Evolutionary conservation across 2,113 vertebrate species (phyloP).

Genomic region (Dermatemys mawii): DNA sequence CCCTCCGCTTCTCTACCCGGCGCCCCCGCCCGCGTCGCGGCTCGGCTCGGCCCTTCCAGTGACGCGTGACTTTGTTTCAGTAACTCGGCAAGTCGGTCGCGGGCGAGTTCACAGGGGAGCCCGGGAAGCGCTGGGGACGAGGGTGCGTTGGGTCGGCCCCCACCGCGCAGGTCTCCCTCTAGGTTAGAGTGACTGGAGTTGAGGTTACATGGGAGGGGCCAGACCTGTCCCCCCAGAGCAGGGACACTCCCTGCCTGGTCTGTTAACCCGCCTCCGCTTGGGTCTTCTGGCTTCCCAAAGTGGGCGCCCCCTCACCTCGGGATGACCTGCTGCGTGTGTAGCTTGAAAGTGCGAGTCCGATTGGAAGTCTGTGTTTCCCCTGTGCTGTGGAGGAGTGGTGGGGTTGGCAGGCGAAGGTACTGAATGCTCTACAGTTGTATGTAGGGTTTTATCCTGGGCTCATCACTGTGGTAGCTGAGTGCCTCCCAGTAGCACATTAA

Average conservation of each 20-base stretch:
- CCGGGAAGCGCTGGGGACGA: neutral
- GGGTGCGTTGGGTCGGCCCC: neutral
- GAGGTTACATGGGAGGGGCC: neutral
- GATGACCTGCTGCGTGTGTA: neutral
- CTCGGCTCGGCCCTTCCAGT: neutral
- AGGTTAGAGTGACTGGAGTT: neutral
- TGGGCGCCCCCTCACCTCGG: neutral
- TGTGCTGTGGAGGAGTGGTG: neutral
- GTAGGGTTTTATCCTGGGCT: neutral
- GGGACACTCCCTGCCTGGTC: neutral
- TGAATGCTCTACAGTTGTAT: neutral
- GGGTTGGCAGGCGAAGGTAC: neutral
- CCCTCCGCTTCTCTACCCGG: neutral
- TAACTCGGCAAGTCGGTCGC: neutral
- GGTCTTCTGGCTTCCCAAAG: neutral
- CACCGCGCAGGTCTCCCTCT: neutral
- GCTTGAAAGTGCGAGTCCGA: neutral
- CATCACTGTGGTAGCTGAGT: neutral
- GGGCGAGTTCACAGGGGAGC: neutral
- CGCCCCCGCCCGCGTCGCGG: neutral
- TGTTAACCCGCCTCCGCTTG: neutral
- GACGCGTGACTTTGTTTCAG: neutral
- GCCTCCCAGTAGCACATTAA: neutral
- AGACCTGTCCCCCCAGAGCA: neutral
- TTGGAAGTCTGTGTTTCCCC: neutral